Evolutionary conservation across 2,797 vertebrate genomes (phyloP).

Genomic region (Myiotriccus ornatus): DNA sequence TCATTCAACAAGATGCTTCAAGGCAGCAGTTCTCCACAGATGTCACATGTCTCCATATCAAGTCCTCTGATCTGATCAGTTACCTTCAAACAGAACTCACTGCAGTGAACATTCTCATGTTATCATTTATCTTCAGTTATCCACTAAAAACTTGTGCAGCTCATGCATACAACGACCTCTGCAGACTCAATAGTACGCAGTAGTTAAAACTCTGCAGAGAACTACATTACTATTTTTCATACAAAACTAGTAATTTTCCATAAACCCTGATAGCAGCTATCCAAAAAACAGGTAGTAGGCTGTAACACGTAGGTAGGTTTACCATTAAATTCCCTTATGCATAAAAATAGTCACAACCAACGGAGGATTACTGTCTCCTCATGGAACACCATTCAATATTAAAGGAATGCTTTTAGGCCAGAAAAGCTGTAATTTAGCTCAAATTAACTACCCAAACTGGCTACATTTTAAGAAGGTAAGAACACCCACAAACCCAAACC

Average conservation of each 20-base stretch:
- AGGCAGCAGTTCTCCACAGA: background rate
- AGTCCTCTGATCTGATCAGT: background rate
- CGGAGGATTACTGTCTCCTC: background rate
- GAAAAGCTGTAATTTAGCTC: background rate
- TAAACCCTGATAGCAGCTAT: background rate
- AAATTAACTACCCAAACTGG: background rate
- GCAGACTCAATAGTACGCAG: background rate
- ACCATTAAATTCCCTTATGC: background rate
- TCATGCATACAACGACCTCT: background rate
- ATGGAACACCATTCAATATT: background rate
- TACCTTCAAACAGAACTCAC: background rate
- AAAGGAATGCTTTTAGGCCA: background rate
- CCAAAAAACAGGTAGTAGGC: background rate
- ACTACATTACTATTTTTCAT: background rate
- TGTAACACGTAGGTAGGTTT: background rate
- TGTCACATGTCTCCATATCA: background rate
- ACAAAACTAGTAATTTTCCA: background rate
- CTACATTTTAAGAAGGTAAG: background rate
- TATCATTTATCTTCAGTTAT: background rate
- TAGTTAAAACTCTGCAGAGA: background rate
- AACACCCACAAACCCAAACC: background rate
- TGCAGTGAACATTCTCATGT: background rate
- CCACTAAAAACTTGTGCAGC: background rate
- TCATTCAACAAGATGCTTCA: background rate
- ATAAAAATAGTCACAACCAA: background rate